Evolutionary conservation across 2,113 vertebrate species (phyloP).

Genomic region (Odocoileus virginianus): DNA sequence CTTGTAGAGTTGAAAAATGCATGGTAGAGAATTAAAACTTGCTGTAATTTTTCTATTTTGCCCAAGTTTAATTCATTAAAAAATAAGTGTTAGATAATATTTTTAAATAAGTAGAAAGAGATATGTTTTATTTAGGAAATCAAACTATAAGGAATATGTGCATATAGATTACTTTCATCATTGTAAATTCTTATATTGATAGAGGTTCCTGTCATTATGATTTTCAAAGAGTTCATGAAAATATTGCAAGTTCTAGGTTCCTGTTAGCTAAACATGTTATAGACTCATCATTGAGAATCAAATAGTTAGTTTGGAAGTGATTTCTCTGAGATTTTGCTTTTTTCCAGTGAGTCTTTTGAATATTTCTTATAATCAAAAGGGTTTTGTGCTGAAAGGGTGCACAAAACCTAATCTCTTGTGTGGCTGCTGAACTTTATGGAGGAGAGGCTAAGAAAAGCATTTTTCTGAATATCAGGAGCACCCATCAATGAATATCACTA

Average conservation of each 20-base stretch:
- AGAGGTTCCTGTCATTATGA: background rate
- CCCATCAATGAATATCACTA: slow-evolving; percentile 57
- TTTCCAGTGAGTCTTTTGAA: background rate
- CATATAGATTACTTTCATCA: background rate
- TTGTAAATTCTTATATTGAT: background rate
- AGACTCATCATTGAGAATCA: slow-evolving; percentile 12
- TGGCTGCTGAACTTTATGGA: slow-evolving; percentile 56
- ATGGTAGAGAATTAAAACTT: background rate
- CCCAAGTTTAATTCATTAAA: background rate
- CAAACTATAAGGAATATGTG: background rate
- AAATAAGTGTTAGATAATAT: background rate
- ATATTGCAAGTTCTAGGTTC: background rate
- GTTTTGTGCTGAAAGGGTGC: background rate
- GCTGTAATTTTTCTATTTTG: background rate
- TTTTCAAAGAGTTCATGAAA: background rate
- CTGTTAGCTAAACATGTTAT: background rate
- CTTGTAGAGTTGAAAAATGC: background rate
- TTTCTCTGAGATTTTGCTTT: background rate
- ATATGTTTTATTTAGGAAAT: background rate
- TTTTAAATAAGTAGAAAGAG: background rate
- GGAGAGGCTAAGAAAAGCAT: slow-evolving; percentile 27
- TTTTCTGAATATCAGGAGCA: slow-evolving; percentile 52
- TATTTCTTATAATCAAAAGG: slow-evolving; percentile 34
- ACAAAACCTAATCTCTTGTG: slow-evolving; percentile 14
- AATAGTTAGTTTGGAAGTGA: background rate